Percentiles rank a stretch among this genome's conserved stretches.
These are phyloP conservation scores for Anser brachyrhynchus DNA, from an alignment of 2,113 vertebrate species.

Conservation along the genomic window DNA sequence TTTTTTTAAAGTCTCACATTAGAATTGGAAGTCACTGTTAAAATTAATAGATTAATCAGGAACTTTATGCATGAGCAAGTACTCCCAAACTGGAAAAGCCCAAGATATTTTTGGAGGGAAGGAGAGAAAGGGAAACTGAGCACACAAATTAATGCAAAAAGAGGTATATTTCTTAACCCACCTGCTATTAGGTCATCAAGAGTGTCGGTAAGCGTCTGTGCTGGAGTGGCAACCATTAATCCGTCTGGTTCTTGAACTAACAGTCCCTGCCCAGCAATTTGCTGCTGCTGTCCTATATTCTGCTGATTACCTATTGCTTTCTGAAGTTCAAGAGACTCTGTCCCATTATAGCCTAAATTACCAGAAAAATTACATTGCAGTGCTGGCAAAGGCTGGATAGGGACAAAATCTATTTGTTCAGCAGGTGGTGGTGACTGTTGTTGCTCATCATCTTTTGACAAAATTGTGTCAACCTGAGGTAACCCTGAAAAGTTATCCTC, in stretches of 20 bases:
- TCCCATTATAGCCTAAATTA: slow-evolving; percentile 88
- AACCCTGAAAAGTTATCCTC: slow-evolving; percentile 89
- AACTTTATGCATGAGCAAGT: slow-evolving; percentile 69
- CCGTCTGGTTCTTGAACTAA: slow-evolving; percentile 91
- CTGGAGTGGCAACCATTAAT: slow-evolving; percentile 92
- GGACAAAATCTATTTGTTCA: slow-evolving; percentile 88
- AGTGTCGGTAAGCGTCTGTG: slow-evolving; percentile 97
- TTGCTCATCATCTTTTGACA: slow-evolving; percentile 84
- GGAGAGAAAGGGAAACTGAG: slow-evolving; percentile 66
- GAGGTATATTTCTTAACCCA: slow-evolving; percentile 82
- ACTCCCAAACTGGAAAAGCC: slow-evolving; percentile 71
- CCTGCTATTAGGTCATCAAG: slow-evolving; percentile 99
- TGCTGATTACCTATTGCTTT: slow-evolving; percentile 90
- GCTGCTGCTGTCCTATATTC: slow-evolving; percentile 87
- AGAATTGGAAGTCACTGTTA: slow-evolving; percentile 58
- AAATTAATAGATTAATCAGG: slow-evolving; percentile 69
- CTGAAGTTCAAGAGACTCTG: slow-evolving; percentile 91
- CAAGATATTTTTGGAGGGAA: slow-evolving; percentile 63
- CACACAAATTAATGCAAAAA: slow-evolving; percentile 75
- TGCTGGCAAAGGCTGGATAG: slow-evolving; percentile 90
- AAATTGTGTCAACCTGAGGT: slow-evolving; percentile 90
- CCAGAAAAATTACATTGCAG: slow-evolving; percentile 88
- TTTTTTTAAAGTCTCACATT: slow-evolving; percentile 14
- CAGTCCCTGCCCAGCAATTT: slow-evolving; percentile 87
- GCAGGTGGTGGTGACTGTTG: slow-evolving; percentile 75